Evolutionary conservation across 2,888 invertebrate species (phyloP).

Genomic region (Cryptus armator): DNA sequence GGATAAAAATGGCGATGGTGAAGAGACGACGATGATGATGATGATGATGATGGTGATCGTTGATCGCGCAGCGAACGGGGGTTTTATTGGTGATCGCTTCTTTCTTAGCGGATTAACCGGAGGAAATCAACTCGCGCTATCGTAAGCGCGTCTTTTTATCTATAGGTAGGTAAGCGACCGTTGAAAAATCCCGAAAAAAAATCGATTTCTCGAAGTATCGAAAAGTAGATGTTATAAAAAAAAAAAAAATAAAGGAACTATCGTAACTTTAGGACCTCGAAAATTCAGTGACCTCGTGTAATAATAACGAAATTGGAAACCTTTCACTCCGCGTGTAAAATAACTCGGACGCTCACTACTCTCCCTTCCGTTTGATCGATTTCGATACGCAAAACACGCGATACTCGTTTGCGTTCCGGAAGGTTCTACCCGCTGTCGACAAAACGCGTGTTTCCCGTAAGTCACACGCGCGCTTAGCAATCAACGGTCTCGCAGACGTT

Average conservation of each 20-base stretch:
- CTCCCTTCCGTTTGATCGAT: conserved; percentile 9
- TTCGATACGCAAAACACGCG: conserved; percentile 31
- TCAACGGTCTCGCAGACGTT: conserved; percentile 18
- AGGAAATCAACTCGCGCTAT: not conserved
- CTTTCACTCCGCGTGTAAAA: conserved; percentile 33
- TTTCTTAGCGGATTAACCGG: not conserved
- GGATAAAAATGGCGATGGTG: conserved; percentile 21
- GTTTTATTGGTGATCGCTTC: conserved; percentile 8
- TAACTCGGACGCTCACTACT: not conserved
- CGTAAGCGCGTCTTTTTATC: not conserved
- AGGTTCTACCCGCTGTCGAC: conserved; percentile 51
- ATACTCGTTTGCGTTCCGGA: conserved; percentile 47
- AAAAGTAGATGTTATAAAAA: not conserved
- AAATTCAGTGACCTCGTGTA: not conserved
- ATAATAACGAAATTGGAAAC: conserved; percentile 13
- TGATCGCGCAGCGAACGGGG: not conserved
- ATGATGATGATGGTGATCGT: not conserved
- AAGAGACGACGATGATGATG: conserved; percentile 8
- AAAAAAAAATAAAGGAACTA: not conserved
- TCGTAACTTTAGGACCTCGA: not conserved
- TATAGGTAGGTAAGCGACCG: conserved; percentile 1
- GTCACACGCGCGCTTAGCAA: conserved; percentile 12
- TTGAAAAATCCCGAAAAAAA: not conserved
- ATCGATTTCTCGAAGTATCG: not conserved
- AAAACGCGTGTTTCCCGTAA: not conserved